Conservation (phyloP, 2,888 invertebrate genomes). For the Fragum fragum region DNA sequence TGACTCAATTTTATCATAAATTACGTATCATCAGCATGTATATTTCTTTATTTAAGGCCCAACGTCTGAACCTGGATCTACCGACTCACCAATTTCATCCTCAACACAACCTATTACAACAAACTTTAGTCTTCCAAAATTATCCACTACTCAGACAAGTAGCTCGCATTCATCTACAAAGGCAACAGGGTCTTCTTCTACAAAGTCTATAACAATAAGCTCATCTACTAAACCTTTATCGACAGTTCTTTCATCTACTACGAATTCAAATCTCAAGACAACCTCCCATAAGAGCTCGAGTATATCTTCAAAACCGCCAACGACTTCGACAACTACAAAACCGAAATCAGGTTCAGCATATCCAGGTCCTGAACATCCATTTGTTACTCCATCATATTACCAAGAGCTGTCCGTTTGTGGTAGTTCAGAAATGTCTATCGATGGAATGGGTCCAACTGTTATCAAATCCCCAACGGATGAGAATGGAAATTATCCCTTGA, state of each 20-base stretch:
- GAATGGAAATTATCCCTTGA: conserved; percentile 43
- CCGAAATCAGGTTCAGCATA: background rate
- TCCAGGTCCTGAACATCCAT: background rate
- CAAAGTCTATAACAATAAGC: background rate
- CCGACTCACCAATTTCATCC: background rate
- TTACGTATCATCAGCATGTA: too few species aligned
- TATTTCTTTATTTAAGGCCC: too few species aligned
- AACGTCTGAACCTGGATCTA: too few species aligned
- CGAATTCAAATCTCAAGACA: too few species aligned
- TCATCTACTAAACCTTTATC: background rate
- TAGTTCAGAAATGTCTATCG: background rate
- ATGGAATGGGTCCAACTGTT: background rate
- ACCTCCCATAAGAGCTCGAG: too few species aligned
- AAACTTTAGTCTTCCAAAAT: background rate
- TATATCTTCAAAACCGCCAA: too few species aligned
- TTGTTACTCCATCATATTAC: background rate
- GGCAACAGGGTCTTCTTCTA: background rate
- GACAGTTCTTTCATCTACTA: background rate
- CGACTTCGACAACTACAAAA: background rate
- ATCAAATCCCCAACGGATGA: conserved; percentile 30
- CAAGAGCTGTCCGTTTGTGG: background rate
- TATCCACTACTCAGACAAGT: too few species aligned
- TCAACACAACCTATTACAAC: background rate
- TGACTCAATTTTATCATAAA: too few species aligned
- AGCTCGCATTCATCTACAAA: background rate